Evolutionary conservation across 2,797 vertebrate species (phyloP), one percentile per base, ranked within the genome.

Genomic region (Sebastes reedi): DNA sequence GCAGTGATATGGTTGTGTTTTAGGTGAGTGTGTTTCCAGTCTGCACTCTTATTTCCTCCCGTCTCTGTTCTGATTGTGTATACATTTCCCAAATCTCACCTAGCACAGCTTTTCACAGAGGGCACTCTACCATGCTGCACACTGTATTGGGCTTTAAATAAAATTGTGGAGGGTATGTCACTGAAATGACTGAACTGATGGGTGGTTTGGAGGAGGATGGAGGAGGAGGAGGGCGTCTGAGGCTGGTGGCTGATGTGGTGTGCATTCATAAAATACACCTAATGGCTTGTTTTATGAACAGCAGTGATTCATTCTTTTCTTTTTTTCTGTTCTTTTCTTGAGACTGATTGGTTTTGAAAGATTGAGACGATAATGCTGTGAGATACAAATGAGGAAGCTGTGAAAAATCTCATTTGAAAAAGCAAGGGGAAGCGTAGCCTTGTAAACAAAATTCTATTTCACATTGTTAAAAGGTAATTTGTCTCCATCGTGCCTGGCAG

Each of bases 401-500:
- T 89, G 93, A 95, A 91, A 94, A 95, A 96, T 94, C 95, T 94
- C 91, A 95, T 96, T 95, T 94, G 92, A 94, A 94, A 93, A 93
- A 91, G 88, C 86, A 90, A 90, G 81, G 84, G 90, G 91, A 94
- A 92, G 92, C 69, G 69, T 81, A 92, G 95, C 89, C 91, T 94
- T 94, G 95, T 95, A 96, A 96, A 96, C 94, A 96, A 95, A 96
- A 96, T 96, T 96, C 95, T 94, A 95, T 96, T 96, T 94, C 94
- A 93, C 93, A 94, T 95, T 95, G 94, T 96, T 96, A 95, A 96
- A 96, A 95, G 94, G 93, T 95, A 93, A 96, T 96, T 96, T 96
- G 95, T 96, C 95, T 95, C 94, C 92, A 94, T 95, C 86, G 87
- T 79, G 89, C 87, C 92, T 88, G 89, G 89, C 94, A 93, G 89